phyloP scores from a whole-genome alignment of 2,113 vertebrate species.

The Urocynchramus pylzowi region DNA sequence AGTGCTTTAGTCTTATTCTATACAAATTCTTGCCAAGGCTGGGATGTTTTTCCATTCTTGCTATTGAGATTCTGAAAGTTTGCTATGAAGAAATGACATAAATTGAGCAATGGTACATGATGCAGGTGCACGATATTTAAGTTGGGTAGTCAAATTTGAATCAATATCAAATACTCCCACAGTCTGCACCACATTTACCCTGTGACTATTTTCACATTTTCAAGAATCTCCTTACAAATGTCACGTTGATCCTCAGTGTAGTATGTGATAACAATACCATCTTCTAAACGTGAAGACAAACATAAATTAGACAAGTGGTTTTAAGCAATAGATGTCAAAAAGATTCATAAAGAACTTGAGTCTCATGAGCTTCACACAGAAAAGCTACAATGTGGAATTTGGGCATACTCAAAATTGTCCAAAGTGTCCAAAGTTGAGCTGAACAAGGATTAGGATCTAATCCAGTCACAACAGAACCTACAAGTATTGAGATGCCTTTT shows the following conservation, averaged over 20 bases:
- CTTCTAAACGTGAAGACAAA: background rate
- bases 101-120: background rate
- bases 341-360: background rate
- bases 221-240: background rate
- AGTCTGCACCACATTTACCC: background rate
- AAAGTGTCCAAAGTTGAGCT: background rate
- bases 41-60: background rate
- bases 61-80: background rate
- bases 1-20: background rate
- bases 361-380: background rate
- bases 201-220: background rate
- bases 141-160: background rate
- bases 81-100: background rate
- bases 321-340: background rate
- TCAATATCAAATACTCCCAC: background rate
- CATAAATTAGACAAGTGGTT: background rate
- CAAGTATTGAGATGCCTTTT: background rate
- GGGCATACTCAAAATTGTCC: background rate
- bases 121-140: background rate
- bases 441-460: background rate
- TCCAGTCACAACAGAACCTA: background rate
- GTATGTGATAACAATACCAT: background rate
- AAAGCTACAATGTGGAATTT: background rate
- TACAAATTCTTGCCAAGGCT: background rate
- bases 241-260: background rate